Percentiles rank a stretch among this genome's conserved stretches.
phyloP scores from a whole-genome alignment of 2,113 vertebrate species.

The Menidia beryllina region DNA sequence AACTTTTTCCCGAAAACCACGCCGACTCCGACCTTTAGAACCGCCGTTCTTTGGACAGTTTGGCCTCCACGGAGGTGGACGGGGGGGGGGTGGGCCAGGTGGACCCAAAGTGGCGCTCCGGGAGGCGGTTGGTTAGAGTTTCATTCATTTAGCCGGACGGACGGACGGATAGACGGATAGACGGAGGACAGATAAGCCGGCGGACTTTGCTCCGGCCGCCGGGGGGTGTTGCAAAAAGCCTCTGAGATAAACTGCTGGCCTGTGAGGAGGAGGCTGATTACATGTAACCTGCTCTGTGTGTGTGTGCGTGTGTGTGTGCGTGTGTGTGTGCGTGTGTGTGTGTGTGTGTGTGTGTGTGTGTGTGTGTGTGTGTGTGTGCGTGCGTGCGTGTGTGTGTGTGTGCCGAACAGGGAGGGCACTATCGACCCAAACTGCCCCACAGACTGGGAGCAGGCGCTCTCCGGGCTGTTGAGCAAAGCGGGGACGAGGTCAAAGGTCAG shows the following conservation, averaged over 20 bases:
- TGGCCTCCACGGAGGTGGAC: too few relatives aligned
- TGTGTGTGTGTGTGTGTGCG: slow-evolving; percentile 17
- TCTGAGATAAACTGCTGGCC: slow-evolving; percentile 73
- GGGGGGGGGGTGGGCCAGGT: background rate
- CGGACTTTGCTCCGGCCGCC: slow-evolving; percentile 80
- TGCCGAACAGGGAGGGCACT: slow-evolving; percentile 23
- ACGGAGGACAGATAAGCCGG: slow-evolving; percentile 68
- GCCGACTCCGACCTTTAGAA: too few relatives aligned
- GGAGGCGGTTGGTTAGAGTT: slow-evolving; percentile 24
- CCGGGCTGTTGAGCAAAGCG: background rate
- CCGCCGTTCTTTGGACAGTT: too few relatives aligned
- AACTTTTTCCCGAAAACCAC: too few relatives aligned
- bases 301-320: slow-evolving; percentile 28
- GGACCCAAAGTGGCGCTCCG: background rate
- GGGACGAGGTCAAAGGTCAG: slow-evolving; percentile 35
- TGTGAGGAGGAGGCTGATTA: slow-evolving; percentile 73
- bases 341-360: slow-evolving; percentile 10
- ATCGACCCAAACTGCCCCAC: slow-evolving; percentile 50
- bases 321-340: slow-evolving; percentile 17
- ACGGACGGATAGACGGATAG: slow-evolving; percentile 34
- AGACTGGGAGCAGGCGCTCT: slow-evolving; percentile 4
- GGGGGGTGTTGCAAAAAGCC: slow-evolving; percentile 77
- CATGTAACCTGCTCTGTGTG: slow-evolving; percentile 59
- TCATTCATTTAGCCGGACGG: slow-evolving; percentile 41
- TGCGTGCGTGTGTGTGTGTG: slow-evolving; percentile 16